Percentiles rank a stretch among this genome's conserved stretches.
Evolutionary conservation across 2,797 vertebrate species (phyloP).

Genomic region (Odontamblyopus lacepedii): DNA sequence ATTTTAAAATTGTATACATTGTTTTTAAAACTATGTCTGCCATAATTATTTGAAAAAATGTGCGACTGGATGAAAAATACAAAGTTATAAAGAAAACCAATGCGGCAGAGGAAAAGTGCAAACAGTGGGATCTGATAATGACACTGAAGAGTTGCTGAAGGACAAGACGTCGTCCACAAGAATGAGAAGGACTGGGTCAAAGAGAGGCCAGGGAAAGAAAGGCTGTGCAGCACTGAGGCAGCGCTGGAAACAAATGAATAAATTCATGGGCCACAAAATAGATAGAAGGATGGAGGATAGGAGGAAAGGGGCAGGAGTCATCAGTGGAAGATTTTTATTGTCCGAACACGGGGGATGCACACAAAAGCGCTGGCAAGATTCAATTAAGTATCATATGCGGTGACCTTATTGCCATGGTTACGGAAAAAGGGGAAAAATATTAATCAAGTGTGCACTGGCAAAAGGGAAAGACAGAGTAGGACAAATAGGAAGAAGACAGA

Average conservation of each 20-base stretch:
- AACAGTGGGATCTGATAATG: constrained; percentile 48
- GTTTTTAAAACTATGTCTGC: constrained; percentile 4
- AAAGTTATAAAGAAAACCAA: constrained; percentile 25
- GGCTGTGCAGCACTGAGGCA: constrained; percentile 58
- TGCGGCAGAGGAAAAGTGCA: constrained; percentile 42
- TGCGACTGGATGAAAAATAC: neutral
- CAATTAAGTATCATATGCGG: constrained; percentile 99
- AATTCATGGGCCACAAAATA: constrained; percentile 80
- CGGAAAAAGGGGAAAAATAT: constrained; percentile 97
- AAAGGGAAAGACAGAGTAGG: constrained; percentile 65
- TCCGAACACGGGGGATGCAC: constrained; percentile 92
- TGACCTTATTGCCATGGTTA: constrained; percentile 99
- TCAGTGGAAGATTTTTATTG: constrained; percentile 90
- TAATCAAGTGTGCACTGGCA: constrained; percentile 89
- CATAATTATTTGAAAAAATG: constrained; percentile 39
- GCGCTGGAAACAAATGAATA: constrained; percentile 72
- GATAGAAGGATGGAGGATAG: constrained; percentile 69
- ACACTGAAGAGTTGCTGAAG: constrained; percentile 55
- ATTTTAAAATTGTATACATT: no score
- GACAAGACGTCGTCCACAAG: constrained; percentile 48
- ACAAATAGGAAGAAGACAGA: constrained; percentile 36
- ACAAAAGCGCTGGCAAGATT: constrained; percentile 98
- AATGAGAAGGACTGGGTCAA: constrained; percentile 61
- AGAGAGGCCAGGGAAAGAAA: constrained; percentile 57
- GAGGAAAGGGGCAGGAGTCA: constrained; percentile 71